Percentiles rank a stretch among this genome's conserved stretches.
phyloP scores from a whole-genome alignment of 2,888 invertebrate species.

The Agrotis clavis region DNA sequence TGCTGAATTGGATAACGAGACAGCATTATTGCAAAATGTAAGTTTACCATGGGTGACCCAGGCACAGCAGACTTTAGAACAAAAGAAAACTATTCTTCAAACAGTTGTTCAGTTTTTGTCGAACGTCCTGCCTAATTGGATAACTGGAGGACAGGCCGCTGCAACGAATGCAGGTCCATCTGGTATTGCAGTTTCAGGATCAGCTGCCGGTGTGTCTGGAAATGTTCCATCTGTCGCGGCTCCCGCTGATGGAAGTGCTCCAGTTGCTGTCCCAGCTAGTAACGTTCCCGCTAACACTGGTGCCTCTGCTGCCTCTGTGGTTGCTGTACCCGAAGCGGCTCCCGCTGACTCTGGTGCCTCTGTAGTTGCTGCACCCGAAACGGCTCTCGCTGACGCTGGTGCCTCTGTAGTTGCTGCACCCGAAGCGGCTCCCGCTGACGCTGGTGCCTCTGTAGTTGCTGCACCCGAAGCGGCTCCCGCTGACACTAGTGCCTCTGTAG shows the following conservation, averaged over 20 bases:
- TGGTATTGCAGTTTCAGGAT: background rate
- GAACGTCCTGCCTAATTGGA: conserved; percentile 81
- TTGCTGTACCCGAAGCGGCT: background rate
- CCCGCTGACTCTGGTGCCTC: background rate
- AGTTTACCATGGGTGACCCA: conserved; percentile 77
- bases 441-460: background rate
- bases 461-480: rapidly evolving
- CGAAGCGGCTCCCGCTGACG: background rate
- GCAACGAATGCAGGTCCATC: conserved; percentile 4
- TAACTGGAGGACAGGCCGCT: conserved; percentile 65
- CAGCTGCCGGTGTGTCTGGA: conserved; percentile 6
- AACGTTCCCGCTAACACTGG: background rate
- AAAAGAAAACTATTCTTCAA: conserved; percentile 80
- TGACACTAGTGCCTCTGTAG: background rate
- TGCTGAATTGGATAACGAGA: conserved; percentile 82
- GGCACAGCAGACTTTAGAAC: conserved; percentile 76
- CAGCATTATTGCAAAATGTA: conserved; percentile 76
- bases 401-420: background rate
- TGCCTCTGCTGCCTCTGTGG: background rate
- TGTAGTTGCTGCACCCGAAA: background rate
- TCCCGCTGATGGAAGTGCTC: background rate
- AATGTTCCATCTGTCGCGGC: background rate
- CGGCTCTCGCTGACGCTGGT: background rate
- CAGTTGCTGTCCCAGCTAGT: conserved; percentile 1
- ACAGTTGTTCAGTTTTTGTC: conserved; percentile 78